Base-by-base conservation (phyloP, 1,140 invertebrate genomes). In the Liolophura sinensis region DNA sequence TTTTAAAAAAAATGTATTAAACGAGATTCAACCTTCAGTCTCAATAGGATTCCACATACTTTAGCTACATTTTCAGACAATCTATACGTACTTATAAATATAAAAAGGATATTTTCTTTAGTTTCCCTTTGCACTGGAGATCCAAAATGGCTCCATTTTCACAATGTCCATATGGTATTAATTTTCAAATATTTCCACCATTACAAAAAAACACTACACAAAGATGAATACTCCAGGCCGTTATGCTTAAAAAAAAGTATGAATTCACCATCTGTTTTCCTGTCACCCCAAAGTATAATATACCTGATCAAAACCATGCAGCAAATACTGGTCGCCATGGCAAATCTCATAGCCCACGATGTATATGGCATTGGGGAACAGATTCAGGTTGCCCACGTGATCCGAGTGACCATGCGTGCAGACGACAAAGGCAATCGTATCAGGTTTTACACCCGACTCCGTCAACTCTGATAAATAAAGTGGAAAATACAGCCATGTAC, bases 341-440 rank as follows among this genome's bases (percentile, higher is more conserved):
- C 73, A 78, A 47, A 95, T 87, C 73, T 89, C 91, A 62, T 87
- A 88, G 1, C 94, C 94, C 24, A 98, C 90, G 75, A 98, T 92
- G 76, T 96, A 94, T 69, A 89, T 89, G 14, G 94, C 94, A 59
- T 91, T 89, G n/a, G 89, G 77, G 80, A 98, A 98, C 52, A 98
- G 87, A 86, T 97, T 95, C 78, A 96, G 93, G 80, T 97, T 97
- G 60, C 96, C 95, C 71, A 91, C 90, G 77, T 98, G 95, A 87
- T 98, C 95, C 0, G 93, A 91, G 86, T 97, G 95, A 0, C 94
- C 92, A 85, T 97, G 95, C 47, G 93, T 94, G 71, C 91, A 92
- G 18, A 97, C 86, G 5, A 96, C 92, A 82, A 89, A 92, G 75
- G 92, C 78, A 46, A 97, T 91, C 68, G 94, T 87, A 22, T 89